Evolutionary conservation across 2,888 invertebrate genomes (phyloP), one percentile per base, ranked within the genome.

Genomic region (Ligdia adustata): DNA sequence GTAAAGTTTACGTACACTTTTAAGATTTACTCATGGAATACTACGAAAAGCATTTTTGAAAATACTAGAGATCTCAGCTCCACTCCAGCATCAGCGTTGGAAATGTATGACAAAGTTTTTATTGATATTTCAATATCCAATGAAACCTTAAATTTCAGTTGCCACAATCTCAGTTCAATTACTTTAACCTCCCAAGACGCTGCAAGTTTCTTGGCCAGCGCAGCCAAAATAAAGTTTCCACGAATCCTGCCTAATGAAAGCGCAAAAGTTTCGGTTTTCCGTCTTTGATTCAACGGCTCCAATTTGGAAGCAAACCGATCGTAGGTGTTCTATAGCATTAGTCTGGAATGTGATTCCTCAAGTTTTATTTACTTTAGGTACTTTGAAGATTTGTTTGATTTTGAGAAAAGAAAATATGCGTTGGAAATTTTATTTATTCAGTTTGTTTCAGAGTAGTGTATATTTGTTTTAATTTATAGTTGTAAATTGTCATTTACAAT

Each of bases 221-320:
- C 38, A 51, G 50, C 46, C 49, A 52, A 31, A 55, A 57, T 55
- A 41, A 58, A 61, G 59, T 60, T 60, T 7, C 4, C 1, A 6
- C 6, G n/a, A 22, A n/a, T 60, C 49, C 50, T 48, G 57, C 52
- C 57, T 57, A 64, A 69, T 60, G 60, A 61, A 63, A 66, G 60
- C 61, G 55, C 42, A 42, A 48, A 66, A 69, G 48, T 70, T 63
- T 56, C 41, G 61, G 52, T 65, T 62, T 55, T 52, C 51, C 52
- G 41, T 55, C 46, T 45, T 18, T 43, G 51, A 44, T 62, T 54
- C 69, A 80, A 72, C 79, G 79, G 74, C 75, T 76, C 42, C 55
- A 55, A 55, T 55, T 52, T 49, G 52, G 42, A 34, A 42, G 31
- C 48, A 44, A 49, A 12, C 53, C 46, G 47, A 37, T 49, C 53